phyloP scores from a whole-genome alignment of 2,888 invertebrate species.

The Coelinius sp. region DNA sequence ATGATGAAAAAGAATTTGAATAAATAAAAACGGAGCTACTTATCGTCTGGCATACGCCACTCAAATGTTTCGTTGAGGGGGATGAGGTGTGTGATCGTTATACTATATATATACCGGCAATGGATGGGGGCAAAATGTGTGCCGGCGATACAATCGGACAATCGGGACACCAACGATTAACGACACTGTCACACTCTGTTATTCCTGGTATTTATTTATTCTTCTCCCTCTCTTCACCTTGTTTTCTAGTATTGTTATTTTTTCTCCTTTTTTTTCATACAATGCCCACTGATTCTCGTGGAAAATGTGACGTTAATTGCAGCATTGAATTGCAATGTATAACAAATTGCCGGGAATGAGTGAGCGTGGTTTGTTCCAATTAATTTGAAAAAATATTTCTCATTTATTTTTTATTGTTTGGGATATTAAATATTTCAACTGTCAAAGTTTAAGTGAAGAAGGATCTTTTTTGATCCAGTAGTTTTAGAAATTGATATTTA shows the following conservation, averaged over 20 bases:
- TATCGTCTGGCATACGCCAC: conserved; percentile 47
- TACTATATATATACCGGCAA: not conserved
- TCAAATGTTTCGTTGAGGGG: conserved; percentile 39
- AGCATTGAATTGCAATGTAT: conserved; percentile 13
- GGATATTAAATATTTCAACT: not conserved
- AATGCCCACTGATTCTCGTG: conserved; percentile 25
- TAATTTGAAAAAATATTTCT: conserved; percentile 2
- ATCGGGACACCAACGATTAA: conserved; percentile 34
- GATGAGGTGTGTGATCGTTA: conserved; percentile 9
- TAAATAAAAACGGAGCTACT: conserved; percentile 42
- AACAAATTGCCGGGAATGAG: not conserved
- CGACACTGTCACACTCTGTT: conserved; percentile 34
- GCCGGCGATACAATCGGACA: conserved; percentile 32
- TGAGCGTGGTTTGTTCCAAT: not conserved
- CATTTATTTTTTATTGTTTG: not conserved
- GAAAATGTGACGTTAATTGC: conserved; percentile 37
- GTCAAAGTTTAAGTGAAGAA: too few relatives aligned
- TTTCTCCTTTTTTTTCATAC: not conserved
- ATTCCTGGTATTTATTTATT: conserved; percentile 31
- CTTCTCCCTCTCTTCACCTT: not conserved
- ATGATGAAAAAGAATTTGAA: conserved; percentile 34
- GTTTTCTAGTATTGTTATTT: conserved; percentile 3
- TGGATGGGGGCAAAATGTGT: conserved; percentile 5
- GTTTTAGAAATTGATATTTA: too few relatives aligned
- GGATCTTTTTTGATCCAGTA: too few relatives aligned